phyloP scores from a whole-genome alignment of 2,888 invertebrate genomes.

The Calameuta pallipes region DNA sequence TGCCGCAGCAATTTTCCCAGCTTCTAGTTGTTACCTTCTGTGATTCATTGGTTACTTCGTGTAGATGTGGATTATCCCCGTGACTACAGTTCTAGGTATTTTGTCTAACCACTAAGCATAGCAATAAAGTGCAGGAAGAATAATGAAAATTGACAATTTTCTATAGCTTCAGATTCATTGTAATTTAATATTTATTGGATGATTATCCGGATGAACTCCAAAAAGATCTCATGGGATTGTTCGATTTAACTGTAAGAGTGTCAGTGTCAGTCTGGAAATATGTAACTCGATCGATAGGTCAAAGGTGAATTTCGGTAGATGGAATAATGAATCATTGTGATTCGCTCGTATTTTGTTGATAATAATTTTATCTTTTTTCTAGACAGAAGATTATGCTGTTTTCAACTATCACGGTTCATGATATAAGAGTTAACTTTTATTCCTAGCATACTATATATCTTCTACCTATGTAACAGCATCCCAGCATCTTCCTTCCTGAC shows the following conservation, averaged over 20 bases:
- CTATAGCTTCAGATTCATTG: not conserved
- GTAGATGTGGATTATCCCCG: not conserved
- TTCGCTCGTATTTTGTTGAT: not conserved
- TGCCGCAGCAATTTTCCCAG: not conserved
- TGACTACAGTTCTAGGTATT: not conserved
- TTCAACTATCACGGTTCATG: not conserved
- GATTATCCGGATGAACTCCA: not conserved
- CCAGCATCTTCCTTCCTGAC: not conserved
- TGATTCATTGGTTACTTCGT: not conserved
- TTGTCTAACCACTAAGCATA: not conserved
- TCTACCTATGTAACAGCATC: not conserved
- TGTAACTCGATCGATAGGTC: not conserved
- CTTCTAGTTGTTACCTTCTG: not conserved
- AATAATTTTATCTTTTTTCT: not conserved
- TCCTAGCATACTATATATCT: not conserved
- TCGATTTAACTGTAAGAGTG: not conserved
- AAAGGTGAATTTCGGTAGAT: not conserved
- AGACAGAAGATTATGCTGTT: not conserved
- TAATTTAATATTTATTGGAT: not conserved
- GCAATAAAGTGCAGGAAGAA: not conserved
- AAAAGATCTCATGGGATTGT: not conserved
- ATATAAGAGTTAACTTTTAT: not conserved
- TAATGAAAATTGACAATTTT: not conserved
- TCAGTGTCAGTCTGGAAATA: not conserved
- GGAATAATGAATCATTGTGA: not conserved